Conservation (phyloP, 2,888 invertebrate species). For the Yponomeuta cagnagella region DNA sequence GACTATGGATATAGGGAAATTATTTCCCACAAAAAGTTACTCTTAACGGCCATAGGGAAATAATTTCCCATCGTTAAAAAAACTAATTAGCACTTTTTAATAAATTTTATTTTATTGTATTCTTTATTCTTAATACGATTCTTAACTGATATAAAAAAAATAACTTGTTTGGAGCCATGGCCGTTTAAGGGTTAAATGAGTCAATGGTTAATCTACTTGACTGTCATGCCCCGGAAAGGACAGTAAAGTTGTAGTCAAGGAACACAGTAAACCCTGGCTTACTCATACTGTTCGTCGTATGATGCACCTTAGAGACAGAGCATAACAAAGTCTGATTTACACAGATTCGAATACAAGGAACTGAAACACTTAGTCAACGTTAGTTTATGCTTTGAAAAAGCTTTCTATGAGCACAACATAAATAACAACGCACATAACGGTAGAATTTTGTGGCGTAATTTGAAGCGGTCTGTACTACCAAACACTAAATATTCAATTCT, state of each 20-base stretch:
- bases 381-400: slow-evolving; percentile 11
- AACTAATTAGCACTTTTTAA: too few species aligned
- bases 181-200: not conserved
- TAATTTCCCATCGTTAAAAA: too few species aligned
- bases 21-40: too few species aligned
- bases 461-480: not conserved
- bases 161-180: too few species aligned
- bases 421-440: slow-evolving; percentile 9
- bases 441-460: slow-evolving; percentile 1
- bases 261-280: slow-evolving; percentile 6
- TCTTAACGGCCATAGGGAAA: too few species aligned
- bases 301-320: slow-evolving; percentile 8
- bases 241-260: not conserved
- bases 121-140: too few species aligned
- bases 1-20: too few species aligned
- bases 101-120: too few species aligned
- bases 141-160: too few species aligned
- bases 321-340: not conserved
- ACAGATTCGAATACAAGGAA: not conserved
- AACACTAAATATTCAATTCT: too few species aligned
- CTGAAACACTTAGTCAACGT: slow-evolving; percentile 6
- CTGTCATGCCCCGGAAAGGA: slow-evolving; percentile 5
- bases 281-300: not conserved
- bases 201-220: slow-evolving; percentile 3
- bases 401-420: slow-evolving; percentile 1